Percentiles rank a stretch among this genome's conserved stretches.
phyloP scores from a whole-genome alignment of 2,797 vertebrate species.

The Xiphorhynchus erythropygius region DNA sequence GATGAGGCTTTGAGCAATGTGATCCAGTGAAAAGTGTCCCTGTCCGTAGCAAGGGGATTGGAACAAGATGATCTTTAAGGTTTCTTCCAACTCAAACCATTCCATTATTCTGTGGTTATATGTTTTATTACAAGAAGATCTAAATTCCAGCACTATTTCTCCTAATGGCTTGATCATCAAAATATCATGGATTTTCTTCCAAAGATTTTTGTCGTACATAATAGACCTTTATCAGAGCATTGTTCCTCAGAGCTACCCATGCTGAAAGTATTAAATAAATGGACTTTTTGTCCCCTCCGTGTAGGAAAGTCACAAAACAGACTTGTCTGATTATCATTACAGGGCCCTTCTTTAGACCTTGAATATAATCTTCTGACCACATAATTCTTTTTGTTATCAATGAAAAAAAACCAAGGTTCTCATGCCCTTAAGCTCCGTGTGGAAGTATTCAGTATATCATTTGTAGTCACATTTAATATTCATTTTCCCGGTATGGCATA shows the following conservation, averaged over 20 bases:
- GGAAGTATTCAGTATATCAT: neutral
- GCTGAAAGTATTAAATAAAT: neutral
- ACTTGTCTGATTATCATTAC: neutral
- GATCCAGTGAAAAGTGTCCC: neutral
- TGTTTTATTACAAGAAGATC: neutral
- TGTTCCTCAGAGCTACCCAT: neutral
- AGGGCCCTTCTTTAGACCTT: neutral
- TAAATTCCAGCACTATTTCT: neutral
- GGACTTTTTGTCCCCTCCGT: neutral
- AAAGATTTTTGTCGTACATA: neutral
- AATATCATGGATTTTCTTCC: neutral
- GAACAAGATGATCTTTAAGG: neutral
- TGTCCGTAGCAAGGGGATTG: rapidly evolving
- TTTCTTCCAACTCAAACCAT: neutral
- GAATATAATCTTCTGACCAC: neutral
- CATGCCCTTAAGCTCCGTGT: neutral
- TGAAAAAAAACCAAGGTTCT: neutral
- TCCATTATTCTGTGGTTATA: neutral
- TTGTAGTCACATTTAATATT: neutral
- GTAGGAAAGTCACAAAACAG: neutral
- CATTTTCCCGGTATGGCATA: neutral
- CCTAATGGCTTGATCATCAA: neutral
- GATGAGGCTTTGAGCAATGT: too few relatives aligned
- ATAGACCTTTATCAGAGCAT: neutral
- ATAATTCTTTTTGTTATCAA: neutral